Evolutionary conservation across 1,140 invertebrate species (phyloP), one percentile per base, ranked within the genome.

Genomic region (Pararge aegeria): DNA sequence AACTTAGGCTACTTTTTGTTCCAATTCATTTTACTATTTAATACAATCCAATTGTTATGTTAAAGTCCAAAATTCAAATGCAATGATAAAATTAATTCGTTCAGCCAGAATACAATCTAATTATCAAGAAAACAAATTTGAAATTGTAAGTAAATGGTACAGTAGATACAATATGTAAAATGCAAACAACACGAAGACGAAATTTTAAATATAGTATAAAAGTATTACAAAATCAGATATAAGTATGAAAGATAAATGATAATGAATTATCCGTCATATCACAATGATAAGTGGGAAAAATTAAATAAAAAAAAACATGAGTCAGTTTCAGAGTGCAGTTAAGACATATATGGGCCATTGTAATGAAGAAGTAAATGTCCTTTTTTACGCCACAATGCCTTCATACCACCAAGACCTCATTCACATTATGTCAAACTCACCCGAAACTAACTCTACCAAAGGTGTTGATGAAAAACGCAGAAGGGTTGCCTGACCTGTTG

Each of bases 381-480:
- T 73, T 73, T 72, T 68, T 63, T 83, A 89, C 87, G 78, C 73
- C 87, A 89, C 87, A 89, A 87, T 87, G 83, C 87, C 81, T 72
- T 80, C 70, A 86, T 86, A 82, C 82, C 80, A 87, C 79, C 83
- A 86, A 78, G 81, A 83, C 75, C 74, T 83, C 83, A 87, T 84
- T 86, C 87, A 77, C 75, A 80, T 83, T 87, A 89, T 83, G 78
- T 86, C 80, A 87, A 87, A 94, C 94, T 93, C 93, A 94, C 94
- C 93, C 93, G 90, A 94, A 93, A 88, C 92, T 92, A 90, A 93
- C 93, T 85, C 88, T 90, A 90, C 82, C 81, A 91, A 94, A 91
- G 82, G 92, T 93, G 91, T 93, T 91, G 91, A 92, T 92, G 92
- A 93, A 91, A 93, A 93, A 93, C 91, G 92, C 89, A 90, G 92